phyloP scores from a whole-genome alignment of 2,113 vertebrate species.

The Tauraco erythrolophus region DNA sequence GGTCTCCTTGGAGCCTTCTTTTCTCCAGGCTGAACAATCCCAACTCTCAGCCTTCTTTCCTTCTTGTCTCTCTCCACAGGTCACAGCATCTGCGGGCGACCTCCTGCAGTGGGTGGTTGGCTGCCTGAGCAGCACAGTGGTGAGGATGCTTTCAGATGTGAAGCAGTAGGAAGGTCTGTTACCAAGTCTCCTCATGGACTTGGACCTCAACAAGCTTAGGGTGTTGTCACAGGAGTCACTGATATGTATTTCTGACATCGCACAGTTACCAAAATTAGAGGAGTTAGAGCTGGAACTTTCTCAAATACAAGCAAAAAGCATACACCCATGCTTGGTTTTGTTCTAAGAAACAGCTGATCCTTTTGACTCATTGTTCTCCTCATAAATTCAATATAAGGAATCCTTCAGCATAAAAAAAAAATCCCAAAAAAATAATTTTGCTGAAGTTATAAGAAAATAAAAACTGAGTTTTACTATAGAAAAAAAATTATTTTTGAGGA shows the following conservation, averaged over 20 bases:
- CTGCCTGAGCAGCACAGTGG: neutral
- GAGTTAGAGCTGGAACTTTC: neutral
- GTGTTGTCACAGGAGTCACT: neutral
- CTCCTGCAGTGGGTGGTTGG: neutral
- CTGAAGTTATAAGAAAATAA: neutral
- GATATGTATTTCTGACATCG: accelerated
- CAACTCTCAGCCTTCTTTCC: too few relatives aligned
- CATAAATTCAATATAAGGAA: neutral
- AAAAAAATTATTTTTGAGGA: neutral
- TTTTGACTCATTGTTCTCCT: neutral
- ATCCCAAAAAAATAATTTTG: neutral
- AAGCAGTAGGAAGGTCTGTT: neutral
- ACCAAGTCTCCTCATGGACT: neutral
- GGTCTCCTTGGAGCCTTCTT: too few relatives aligned
- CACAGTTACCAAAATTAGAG: neutral
- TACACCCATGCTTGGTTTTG: accelerated
- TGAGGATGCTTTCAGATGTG: neutral
- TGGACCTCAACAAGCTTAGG: neutral
- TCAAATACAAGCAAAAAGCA: neutral
- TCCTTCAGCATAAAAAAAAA: neutral
- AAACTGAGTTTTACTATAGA: neutral
- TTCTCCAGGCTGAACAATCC: too few relatives aligned
- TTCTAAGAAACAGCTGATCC: neutral
- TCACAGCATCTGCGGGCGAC: accelerated
- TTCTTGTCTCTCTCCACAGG: neutral